These are phyloP conservation scores for Corydoras sp. DNA, from an alignment of 2,113 vertebrate genomes.

Conservation along the genomic window DNA sequence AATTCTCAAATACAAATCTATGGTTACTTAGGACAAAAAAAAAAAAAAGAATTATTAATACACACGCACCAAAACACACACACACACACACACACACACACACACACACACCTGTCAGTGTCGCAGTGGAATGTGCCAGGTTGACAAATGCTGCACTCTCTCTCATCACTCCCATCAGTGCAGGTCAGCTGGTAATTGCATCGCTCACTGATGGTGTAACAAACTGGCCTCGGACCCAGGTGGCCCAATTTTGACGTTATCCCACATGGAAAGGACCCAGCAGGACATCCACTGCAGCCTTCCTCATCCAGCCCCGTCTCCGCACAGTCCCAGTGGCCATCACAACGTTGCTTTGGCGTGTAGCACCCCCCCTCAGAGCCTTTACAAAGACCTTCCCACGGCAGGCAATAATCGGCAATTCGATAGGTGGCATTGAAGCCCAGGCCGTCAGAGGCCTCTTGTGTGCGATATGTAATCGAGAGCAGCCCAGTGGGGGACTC, in stretches of 20 bases:
- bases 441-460: conserved; percentile 50
- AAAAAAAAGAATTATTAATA: too few relatives aligned
- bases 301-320: conserved; percentile 77
- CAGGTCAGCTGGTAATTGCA: conserved; percentile 90
- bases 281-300: conserved; percentile 68
- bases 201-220: conserved; percentile 71
- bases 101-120: conserved; percentile 64
- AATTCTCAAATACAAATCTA: too few relatives aligned
- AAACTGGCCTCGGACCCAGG: conserved; percentile 53
- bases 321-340: conserved; percentile 79
- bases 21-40: too few relatives aligned
- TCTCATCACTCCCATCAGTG: conserved; percentile 76
- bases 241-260: conserved; percentile 40
- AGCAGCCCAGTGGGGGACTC: conserved; percentile 75
- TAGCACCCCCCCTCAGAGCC: conserved; percentile 69
- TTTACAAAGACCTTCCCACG: conserved; percentile 76
- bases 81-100: background rate
- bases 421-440: conserved; percentile 86
- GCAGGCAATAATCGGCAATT: conserved; percentile 77
- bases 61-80: background rate
- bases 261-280: conserved; percentile 71
- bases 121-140: conserved; percentile 82
- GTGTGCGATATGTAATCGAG: conserved; percentile 63
- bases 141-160: conserved; percentile 76
- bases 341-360: conserved; percentile 70